phyloP scores from a whole-genome alignment of 1,140 invertebrate species.

The Subanguina moxae region DNA sequence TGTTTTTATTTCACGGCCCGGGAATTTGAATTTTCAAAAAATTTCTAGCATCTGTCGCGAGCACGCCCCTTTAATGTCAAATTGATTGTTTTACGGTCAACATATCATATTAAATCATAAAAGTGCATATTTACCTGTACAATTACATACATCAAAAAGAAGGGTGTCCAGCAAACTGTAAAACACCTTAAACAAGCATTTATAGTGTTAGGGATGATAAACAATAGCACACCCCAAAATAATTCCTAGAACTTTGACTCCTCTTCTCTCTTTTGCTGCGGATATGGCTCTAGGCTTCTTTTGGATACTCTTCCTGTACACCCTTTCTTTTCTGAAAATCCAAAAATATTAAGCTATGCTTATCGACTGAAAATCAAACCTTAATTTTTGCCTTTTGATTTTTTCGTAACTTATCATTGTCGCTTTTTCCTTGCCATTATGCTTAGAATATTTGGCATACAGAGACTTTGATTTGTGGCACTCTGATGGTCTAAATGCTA shows the following conservation, averaged over 20 bases:
- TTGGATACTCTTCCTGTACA: conserved; percentile 56
- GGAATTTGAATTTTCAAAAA: too few species aligned
- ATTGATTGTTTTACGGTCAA: not conserved
- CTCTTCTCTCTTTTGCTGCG: conserved; percentile 56
- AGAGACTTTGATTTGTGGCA: not conserved
- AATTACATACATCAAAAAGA: conserved; percentile 46
- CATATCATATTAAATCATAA: not conserved
- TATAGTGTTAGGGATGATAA: not conserved
- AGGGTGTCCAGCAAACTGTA: conserved; percentile 59
- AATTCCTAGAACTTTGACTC: conserved; percentile 57
- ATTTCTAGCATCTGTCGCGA: too few species aligned
- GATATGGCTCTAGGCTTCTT: conserved; percentile 58
- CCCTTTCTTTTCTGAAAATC: conserved; percentile 49
- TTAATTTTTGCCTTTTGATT: conserved; percentile 53
- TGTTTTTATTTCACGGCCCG: too few species aligned
- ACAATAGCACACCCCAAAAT: conserved; percentile 41
- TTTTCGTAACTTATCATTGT: conserved; percentile 54
- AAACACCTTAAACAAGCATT: conserved; percentile 39
- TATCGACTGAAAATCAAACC: conserved; percentile 25
- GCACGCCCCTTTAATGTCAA: too few species aligned
- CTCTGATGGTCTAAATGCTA: conserved; percentile 6
- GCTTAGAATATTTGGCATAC: not conserved
- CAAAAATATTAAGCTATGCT: too few species aligned
- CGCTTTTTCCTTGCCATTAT: conserved; percentile 20
- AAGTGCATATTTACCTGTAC: not conserved